Evolutionary conservation across 2,888 invertebrate species (phyloP), one percentile per base, ranked within the genome.

Genomic region (Sinodicranocentrus sp.): DNA sequence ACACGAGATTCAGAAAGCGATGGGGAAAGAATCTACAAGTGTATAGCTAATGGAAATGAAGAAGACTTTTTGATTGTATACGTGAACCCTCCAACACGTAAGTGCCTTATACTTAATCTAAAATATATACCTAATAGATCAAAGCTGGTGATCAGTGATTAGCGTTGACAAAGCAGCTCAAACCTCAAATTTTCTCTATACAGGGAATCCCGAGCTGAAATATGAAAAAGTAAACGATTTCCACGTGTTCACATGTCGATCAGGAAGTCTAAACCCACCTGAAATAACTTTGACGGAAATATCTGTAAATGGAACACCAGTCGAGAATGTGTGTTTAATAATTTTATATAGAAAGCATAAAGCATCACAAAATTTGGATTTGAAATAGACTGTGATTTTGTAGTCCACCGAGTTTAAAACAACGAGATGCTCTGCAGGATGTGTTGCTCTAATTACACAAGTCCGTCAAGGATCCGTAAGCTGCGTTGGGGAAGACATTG

Each of bases 201-300:
- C n/a, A 79, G 79, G 71, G 10, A 67, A 25, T 19, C 76, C 72
- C 15, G 86, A 82, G n/a, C 23, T 86, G 25, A 85, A 86, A 26
- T 79, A 85, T 59, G 85, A 86, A 59, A 70, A 84, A 68, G 84
- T 86, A 8, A 85, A 85, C 19, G 85, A 85, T 25, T 76, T 86
- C 52, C 77, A 82, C 23, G 80, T 85, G 17, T 86, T 86, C 54
- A 85, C 85, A 21, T 86, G 86, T 43, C 61, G 48, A 59, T 85
- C 86, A 25, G 76, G 48, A 15, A 82, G 39, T 33, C n/a, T n/a
- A 15, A 71, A 21, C 5, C 73, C 57, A 21, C 86, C 86, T 13
- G 44, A 43, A 21, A 61, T 86, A 13, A 79, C 65, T 17, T 77
- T 86, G 26, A 85, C 84, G 39, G 84, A 83, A 54, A 26, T 85